Percentiles rank a stretch among this genome's conserved stretches.
Conservation (phyloP, 1,140 invertebrate species). For the Solenopsis invicta region DNA sequence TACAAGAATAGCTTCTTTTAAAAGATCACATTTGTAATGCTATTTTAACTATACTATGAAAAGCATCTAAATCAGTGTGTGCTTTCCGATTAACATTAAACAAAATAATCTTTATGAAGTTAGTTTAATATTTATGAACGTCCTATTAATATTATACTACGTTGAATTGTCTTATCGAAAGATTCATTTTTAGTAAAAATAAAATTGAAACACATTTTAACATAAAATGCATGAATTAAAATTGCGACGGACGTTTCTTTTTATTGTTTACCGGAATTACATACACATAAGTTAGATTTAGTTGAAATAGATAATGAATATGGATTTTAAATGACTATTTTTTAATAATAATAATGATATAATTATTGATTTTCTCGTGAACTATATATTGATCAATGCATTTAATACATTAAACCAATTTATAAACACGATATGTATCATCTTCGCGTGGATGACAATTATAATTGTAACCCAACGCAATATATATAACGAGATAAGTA, state of each 20-base stretch:
- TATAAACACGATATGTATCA: neutral
- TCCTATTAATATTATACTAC: neutral
- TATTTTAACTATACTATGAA: neutral
- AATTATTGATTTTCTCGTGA: neutral
- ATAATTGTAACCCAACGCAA: constrained; percentile 26
- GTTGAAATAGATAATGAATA: neutral
- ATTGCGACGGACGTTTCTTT: neutral
- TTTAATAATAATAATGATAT: constrained; percentile 22
- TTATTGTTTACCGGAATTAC: neutral
- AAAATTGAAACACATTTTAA: neutral
- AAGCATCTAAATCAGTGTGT: neutral
- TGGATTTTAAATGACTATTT: neutral
- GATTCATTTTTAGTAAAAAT: neutral
- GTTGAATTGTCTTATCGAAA: neutral
- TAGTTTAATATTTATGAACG: neutral
- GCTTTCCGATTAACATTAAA: constrained; percentile 1
- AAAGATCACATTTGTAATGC: constrained; percentile 10
- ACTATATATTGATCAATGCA: neutral
- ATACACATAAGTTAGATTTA: neutral
- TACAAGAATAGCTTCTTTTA: neutral
- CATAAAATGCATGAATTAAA: no score
- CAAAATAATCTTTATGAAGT: neutral
- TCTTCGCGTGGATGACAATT: neutral
- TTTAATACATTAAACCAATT: constrained; percentile 16
- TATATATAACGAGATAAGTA: neutral